phyloP scores from a whole-genome alignment of 2,797 vertebrate genomes.

The Falco naumanni region DNA sequence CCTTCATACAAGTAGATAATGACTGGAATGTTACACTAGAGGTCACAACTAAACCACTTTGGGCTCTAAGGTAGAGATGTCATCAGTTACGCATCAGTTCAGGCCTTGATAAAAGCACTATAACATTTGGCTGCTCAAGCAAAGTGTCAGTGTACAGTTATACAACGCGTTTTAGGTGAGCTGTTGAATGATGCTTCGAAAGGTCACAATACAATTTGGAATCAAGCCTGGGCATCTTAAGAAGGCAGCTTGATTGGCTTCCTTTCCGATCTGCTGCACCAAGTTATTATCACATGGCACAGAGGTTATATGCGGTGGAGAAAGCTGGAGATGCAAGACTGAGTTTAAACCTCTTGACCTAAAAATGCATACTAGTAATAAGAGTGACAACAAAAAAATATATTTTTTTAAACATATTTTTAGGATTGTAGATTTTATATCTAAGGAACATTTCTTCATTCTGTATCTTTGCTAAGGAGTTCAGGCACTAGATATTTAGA shows the following conservation, averaged over 20 bases:
- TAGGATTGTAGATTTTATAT: neutral
- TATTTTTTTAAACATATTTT: neutral
- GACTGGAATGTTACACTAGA: neutral
- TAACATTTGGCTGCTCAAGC: neutral
- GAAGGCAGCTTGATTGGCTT: neutral
- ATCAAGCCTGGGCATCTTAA: neutral
- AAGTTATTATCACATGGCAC: neutral
- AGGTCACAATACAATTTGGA: neutral
- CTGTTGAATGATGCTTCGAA: neutral
- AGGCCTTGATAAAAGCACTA: neutral
- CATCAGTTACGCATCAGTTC: neutral
- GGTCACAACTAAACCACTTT: neutral
- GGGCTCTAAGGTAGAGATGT: neutral
- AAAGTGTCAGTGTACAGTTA: neutral
- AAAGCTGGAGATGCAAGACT: neutral
- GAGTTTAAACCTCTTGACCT: neutral
- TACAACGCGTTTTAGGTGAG: neutral
- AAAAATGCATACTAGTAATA: neutral
- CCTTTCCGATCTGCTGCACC: neutral
- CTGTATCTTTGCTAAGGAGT: neutral
- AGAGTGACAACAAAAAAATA: neutral
- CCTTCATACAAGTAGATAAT: neutral
- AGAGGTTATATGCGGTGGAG: neutral
- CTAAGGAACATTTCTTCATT: neutral
- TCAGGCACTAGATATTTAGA: neutral